Evolutionary conservation across 2,888 invertebrate species (phyloP).

Genomic region (Mylabris sibirica): DNA sequence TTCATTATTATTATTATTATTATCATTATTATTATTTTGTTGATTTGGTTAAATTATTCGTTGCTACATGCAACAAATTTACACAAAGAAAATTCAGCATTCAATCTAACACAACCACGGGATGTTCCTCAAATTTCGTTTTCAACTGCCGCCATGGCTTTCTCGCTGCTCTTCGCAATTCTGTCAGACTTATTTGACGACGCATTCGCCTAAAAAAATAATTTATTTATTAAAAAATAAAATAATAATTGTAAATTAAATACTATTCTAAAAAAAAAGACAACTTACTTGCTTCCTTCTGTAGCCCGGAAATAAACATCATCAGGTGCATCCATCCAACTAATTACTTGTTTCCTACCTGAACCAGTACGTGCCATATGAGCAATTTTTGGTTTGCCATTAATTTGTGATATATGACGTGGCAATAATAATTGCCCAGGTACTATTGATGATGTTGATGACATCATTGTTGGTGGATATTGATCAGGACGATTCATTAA

Average conservation of each 20-base stretch:
- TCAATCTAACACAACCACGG: conserved; percentile 81
- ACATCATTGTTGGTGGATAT: conserved; percentile 75
- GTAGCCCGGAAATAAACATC: conserved; percentile 96
- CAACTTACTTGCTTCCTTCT: conserved; percentile 88
- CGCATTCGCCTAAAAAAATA: conserved; percentile 77
- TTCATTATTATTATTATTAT: conserved; percentile 16
- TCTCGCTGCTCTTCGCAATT: conserved; percentile 83
- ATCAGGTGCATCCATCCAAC: conserved; percentile 98
- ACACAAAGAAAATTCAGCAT: conserved; percentile 52
- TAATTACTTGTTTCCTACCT: conserved; percentile 89
- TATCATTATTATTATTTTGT: conserved; percentile 8
- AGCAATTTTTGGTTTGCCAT: conserved; percentile 84
- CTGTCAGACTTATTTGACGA: conserved; percentile 79
- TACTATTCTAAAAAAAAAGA: conserved; percentile 36
- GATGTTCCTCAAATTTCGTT: conserved; percentile 64
- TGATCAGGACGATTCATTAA: conserved; percentile 74
- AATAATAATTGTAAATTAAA: no score
- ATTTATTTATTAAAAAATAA: conserved; percentile 36
- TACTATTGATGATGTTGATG: conserved; percentile 70
- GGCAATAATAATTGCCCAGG: conserved; percentile 72
- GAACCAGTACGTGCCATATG: conserved; percentile 79
- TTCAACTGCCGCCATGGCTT: conserved; percentile 80
- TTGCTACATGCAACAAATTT: conserved; percentile 31
- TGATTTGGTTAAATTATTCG: conserved; percentile 9
- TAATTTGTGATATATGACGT: conserved; percentile 76